Base-by-base conservation (phyloP, 2,888 invertebrate genomes). In the Stramonita haemastoma region DNA sequence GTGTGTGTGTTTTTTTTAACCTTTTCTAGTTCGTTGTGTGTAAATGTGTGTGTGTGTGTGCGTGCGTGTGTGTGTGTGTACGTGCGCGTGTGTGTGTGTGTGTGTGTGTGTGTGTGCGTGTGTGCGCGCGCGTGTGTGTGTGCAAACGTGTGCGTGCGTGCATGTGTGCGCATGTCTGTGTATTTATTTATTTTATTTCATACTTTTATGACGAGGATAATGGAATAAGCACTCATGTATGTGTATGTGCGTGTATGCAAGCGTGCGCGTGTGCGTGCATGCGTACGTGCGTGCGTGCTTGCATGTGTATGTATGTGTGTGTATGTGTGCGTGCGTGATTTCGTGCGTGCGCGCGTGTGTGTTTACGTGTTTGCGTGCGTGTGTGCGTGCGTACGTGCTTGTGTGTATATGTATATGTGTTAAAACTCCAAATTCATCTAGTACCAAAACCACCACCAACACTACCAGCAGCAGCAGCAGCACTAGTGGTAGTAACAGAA, bases 41-140 rank as follows among this genome's bases (percentile, higher is more conserved):
- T 81, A 32, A 19, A 36, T 81, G 81, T 81, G 36, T 81, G 81
- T 81, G 81, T 81, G 81, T 81, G 81, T 36, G 36, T 81, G 81
- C 19, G 81, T 36, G 81, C 36, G 81, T 81, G 81, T 36, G 81
- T 79, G 32, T 79, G 81, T 83, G 36, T 83, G 22, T 22, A 26
- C 17, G 22, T 22, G 46, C 36, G 81, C 22, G 19, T 46, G 81
- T 8, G 81, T 22, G 81, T 83, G 32, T 79, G 32, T 79, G 79
- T 79, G 79, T 79, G 79, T 79, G 79, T 32, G 77, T 77, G 77
- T 77, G 77, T 77, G 77, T 77, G 77, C 36, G 36, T 36, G 36
- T 36, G 36, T 36, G 81, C 36, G 81, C 19, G 81, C 5, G 36
- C 8, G 22, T 81, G 81, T 34, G 34, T 79, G 34, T 79, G 79